Conservation (phyloP, 2,888 invertebrate genomes). For the Atrina japonica region DNA sequence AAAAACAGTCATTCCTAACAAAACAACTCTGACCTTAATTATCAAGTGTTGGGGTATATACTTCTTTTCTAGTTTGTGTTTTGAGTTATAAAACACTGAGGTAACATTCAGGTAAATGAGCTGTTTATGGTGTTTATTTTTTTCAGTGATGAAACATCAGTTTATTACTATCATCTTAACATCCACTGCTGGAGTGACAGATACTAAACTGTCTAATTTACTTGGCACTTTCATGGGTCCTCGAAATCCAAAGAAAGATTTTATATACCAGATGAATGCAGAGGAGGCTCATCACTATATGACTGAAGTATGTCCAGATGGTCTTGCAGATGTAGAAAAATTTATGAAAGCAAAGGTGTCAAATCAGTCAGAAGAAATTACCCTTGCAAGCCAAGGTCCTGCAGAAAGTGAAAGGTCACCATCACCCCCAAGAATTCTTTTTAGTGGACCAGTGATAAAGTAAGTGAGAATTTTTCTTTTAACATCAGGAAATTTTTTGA, state of each 20-base stretch:
- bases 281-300: slow-evolving; percentile 48
- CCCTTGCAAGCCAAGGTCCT: slow-evolving; percentile 6
- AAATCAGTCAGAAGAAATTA: slow-evolving; percentile 10
- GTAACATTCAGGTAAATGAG: too few relatives aligned
- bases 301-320: slow-evolving; percentile 32
- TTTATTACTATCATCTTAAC: slow-evolving; percentile 27
- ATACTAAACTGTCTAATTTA: not conserved
- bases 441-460: slow-evolving; percentile 66
- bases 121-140: not conserved
- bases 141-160: slow-evolving; percentile 65
- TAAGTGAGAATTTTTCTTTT: too few relatives aligned
- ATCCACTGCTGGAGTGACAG: not conserved
- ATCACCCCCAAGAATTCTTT: slow-evolving; percentile 67
- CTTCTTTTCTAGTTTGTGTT: too few relatives aligned
- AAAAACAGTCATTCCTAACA: too few relatives aligned
- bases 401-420: slow-evolving; percentile 44
- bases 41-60: too few relatives aligned
- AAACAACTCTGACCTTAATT: too few relatives aligned
- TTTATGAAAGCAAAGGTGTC: not conserved
- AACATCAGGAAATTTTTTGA: too few relatives aligned
- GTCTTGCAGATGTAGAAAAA: too few relatives aligned
- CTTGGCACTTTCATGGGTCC: slow-evolving; percentile 7
- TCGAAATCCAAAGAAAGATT: not conserved
- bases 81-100: too few relatives aligned
- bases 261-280: slow-evolving; percentile 45